Conservation (phyloP, 2,113 vertebrate genomes). For the Gracilinanus agilis region DNA sequence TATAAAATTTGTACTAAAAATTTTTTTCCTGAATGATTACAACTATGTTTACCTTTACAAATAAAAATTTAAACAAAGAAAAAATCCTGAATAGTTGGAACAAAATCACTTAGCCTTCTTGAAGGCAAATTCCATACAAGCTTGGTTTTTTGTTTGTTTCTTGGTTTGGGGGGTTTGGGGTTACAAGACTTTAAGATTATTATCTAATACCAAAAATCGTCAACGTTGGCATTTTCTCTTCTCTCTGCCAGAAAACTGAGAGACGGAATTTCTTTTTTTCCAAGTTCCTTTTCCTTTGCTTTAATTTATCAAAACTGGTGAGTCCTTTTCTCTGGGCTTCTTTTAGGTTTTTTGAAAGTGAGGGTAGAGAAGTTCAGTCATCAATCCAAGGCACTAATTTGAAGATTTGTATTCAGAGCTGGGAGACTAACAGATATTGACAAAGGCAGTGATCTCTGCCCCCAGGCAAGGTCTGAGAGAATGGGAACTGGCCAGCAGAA, state of each 20-base stretch:
- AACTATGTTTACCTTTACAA: not conserved
- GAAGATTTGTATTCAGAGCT: not conserved
- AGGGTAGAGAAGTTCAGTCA: not conserved
- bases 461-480: not conserved
- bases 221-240: not conserved
- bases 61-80: not conserved
- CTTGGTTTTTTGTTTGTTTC: not conserved
- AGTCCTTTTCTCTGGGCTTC: not conserved
- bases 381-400: not conserved
- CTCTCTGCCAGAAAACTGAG: not conserved
- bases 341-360: not conserved
- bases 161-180: no score
- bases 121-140: not conserved
- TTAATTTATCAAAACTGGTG: not conserved
- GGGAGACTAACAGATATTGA: not conserved
- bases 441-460: not conserved
- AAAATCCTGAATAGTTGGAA: not conserved
- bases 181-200: not conserved
- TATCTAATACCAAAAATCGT: not conserved
- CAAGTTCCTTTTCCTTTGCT: not conserved
- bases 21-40: not conserved
- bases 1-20: not conserved
- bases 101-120: not conserved
- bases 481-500: not conserved
- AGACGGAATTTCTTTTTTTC: not conserved